Base-by-base conservation (phyloP, 2,888 invertebrate genomes). In the Apamea crenata region DNA sequence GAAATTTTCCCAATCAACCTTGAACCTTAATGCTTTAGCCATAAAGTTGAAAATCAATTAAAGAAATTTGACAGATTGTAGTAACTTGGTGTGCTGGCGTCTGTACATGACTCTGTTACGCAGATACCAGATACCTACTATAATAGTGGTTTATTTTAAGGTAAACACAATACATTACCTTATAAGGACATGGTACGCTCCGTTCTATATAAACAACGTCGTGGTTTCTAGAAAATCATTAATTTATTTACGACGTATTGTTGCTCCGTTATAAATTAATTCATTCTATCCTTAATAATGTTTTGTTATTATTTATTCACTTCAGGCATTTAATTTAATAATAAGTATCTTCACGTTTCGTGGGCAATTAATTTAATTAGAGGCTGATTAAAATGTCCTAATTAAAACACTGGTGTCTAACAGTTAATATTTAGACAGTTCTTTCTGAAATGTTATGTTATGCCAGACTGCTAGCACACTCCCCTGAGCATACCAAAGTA, bases 201-300 rank as follows among this genome's bases (percentile, higher is more conserved):
- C 40, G 66, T 12, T 81, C 21, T 82, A 40, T 67, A 78, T 80
- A 74, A 70, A 74, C 74, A 70, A 36, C 66, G 21, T 53, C n/a
- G 69, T 12, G 8, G 73, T 71, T 83, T 77, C 61, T 50, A 61
- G 21, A 61, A 29, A 66, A 77, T 71, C n/a, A 73, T 76, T 76
- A 70, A 81, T 77, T 80, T 29, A 80, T 66, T 82, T 71, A 82
- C 59, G 21, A 61, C 29, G 18, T 66, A 61, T 66, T 40, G 29
- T 63, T 29, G 29, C 29, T 67, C 59, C 40, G 44, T 61, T 75
- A 12, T 75, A 21, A 63, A 76, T 69, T 47, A 68, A 81, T 81
- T 68, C 47, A 70, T 53, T 47, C 2, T 83, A 65, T 83, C 65
- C 61, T 68, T 63, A 61, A 50, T 53, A 76, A 68, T 50, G 29